These are phyloP conservation scores for Tiliqua scincoides DNA, from an alignment of 2,113 vertebrate species.

Conservation along the genomic window DNA sequence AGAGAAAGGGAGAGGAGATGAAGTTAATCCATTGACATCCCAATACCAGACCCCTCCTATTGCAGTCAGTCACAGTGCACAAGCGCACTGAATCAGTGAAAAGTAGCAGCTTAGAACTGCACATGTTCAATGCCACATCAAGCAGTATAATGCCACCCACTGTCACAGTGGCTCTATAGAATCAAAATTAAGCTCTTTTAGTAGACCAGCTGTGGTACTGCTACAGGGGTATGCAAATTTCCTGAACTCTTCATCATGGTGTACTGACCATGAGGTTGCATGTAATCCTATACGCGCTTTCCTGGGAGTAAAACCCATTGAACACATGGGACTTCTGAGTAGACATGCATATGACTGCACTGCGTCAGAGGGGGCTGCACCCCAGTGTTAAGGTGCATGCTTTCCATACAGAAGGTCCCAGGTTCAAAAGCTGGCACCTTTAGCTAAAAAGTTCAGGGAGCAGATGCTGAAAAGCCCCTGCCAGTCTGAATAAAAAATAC, in stretches of 20 bases:
- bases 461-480: no score
- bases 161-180: background rate
- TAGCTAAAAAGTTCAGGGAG: no score
- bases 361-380: no score
- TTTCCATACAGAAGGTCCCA: no score
- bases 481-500: no score
- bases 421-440: no score
- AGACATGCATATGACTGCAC: no score
- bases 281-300: no score
- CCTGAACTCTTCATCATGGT: background rate
- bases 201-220: background rate
- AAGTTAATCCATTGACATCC: conserved; percentile 1
- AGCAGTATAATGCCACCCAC: background rate
- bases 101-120: background rate
- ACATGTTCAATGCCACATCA: background rate
- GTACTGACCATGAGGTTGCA: no score
- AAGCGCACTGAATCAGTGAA: background rate
- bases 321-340: no score
- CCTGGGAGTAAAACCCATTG: no score
- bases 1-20: conserved; percentile 38
- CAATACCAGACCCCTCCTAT: background rate
- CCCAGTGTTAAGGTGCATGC: no score
- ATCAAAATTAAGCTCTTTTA: background rate
- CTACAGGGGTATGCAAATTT: background rate
- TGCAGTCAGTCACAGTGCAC: background rate